These are phyloP conservation scores for Siniperca chuatsi DNA, from an alignment of 2,113 vertebrate genomes.

Conservation along the genomic window DNA sequence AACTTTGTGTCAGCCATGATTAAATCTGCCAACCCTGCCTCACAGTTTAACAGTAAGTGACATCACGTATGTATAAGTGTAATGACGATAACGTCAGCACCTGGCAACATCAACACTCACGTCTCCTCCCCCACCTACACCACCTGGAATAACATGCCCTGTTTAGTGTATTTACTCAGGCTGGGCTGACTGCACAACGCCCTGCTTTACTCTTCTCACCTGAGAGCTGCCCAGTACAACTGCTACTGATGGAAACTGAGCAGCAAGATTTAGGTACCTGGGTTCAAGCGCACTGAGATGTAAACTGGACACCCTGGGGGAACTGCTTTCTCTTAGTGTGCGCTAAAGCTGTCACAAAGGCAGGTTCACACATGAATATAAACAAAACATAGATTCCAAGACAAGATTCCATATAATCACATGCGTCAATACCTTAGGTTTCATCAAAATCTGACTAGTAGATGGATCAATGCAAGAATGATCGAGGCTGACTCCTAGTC, in stretches of 20 bases:
- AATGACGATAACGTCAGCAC: constrained; percentile 44
- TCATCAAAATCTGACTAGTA: neutral
- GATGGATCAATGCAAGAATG: neutral
- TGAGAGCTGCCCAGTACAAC: constrained; percentile 6
- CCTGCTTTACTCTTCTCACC: constrained; percentile 37
- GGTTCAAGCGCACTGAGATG: neutral
- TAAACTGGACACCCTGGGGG: neutral
- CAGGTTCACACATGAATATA: neutral
- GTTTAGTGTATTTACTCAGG: constrained; percentile 49
- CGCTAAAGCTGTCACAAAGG: neutral
- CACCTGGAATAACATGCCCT: constrained; percentile 73
- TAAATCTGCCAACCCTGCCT: neutral
- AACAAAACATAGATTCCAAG: neutral
- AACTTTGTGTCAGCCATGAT: neutral
- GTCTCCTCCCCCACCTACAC: constrained; percentile 35
- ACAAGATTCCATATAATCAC: neutral
- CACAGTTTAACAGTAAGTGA: constrained; percentile 42
- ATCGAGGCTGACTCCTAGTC: neutral
- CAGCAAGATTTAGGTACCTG: neutral
- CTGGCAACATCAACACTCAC: constrained; percentile 34
- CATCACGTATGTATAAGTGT: neutral
- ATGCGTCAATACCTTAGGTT: too few species aligned
- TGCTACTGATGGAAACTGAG: neutral
- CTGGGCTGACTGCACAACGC: constrained; percentile 12
- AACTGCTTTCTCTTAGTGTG: neutral